Evolutionary conservation across 2,888 invertebrate species (phyloP).

Genomic region (Mechanitis mazaeus): DNA sequence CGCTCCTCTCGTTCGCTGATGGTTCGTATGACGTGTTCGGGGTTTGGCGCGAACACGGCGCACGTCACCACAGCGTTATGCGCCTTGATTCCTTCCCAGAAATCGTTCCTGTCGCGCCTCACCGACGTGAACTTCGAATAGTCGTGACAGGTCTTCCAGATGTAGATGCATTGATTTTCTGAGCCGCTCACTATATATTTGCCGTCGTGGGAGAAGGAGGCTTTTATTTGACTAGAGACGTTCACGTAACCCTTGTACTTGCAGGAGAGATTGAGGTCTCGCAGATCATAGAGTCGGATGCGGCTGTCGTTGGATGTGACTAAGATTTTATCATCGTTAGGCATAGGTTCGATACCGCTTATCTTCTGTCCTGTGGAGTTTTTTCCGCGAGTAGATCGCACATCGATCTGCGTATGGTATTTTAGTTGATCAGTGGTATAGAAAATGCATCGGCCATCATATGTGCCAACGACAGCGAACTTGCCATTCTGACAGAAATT

Average conservation of each 20-base stretch:
- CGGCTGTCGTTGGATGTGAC: slow-evolving; percentile 99
- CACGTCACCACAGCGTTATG: slow-evolving; percentile 98
- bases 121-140: slow-evolving; percentile 95
- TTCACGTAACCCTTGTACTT: slow-evolving; percentile 95
- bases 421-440: slow-evolving; percentile 98
- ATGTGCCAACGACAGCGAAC: slow-evolving; percentile 98
- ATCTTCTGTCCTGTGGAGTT: slow-evolving; percentile 97
- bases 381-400: slow-evolving; percentile 95
- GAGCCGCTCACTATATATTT: slow-evolving; percentile 98
- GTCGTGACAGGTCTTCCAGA: slow-evolving; percentile 98
- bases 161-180: slow-evolving; percentile 97
- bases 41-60: slow-evolving; percentile 98
- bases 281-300: slow-evolving; percentile 94
- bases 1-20: slow-evolving; percentile 76
- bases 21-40: slow-evolving; percentile 89
- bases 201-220: slow-evolving; percentile 97
- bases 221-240: slow-evolving; percentile 97
- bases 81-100: slow-evolving; percentile 93
- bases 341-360: slow-evolving; percentile 98
- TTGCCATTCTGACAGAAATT: slow-evolving; percentile 99
- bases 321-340: slow-evolving; percentile 94
- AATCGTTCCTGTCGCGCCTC: slow-evolving; percentile 95
- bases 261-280: slow-evolving; percentile 95
- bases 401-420: slow-evolving; percentile 98
- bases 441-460: slow-evolving; percentile 98